Evolutionary conservation across 2,113 vertebrate species (phyloP), one percentile per base, ranked within the genome.

Genomic region (Fulica atra): DNA sequence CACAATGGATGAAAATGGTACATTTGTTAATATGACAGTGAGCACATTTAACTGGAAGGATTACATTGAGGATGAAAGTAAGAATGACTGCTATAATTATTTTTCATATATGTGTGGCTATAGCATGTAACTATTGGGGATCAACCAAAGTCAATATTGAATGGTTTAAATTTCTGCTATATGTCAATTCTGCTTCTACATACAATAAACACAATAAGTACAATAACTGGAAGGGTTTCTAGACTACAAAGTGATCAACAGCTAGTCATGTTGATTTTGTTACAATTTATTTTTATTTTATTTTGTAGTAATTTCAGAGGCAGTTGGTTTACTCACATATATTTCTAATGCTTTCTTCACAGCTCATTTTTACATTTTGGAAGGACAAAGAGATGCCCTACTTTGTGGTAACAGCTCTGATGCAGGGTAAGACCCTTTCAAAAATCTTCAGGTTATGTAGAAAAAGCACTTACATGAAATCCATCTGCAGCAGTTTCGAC

Each of bases 401-500:
- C 98, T 99, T 81, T 99, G 99, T 98, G 99, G 99, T 86, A 98
- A 98, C 63, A 97, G 97, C 93, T 98, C 96, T 92, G 98, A 98
- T 97, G 98, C 99, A 86, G 99, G 99, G 99, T 99, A 98, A 99
- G 98, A 38, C 33, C 53, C 24, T 84, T 61, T 59, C 28, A 90
- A 59, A 95, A 95, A 44, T 71, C 53, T 10, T 65, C 56, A 16
- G 25, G 21, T 92, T 96, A n/a, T 78, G 14, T 74, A 71, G 40
- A 66, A 85, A 89, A 81, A 81, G 13, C 31, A 81, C 1, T 63
- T 83, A 83, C 10, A 33, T 20, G 44, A 78, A 77, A 59, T 53
- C 24, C 50, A 24, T n/a, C 35, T 2, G 2, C 42, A 65, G 35
- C 56, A 79, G 23, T 35, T 81, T 16, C 48, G 54, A 64, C 23